Evolutionary conservation across 2,797 vertebrate species (phyloP).

Genomic region (Pteronotus mesoamericanus): DNA sequence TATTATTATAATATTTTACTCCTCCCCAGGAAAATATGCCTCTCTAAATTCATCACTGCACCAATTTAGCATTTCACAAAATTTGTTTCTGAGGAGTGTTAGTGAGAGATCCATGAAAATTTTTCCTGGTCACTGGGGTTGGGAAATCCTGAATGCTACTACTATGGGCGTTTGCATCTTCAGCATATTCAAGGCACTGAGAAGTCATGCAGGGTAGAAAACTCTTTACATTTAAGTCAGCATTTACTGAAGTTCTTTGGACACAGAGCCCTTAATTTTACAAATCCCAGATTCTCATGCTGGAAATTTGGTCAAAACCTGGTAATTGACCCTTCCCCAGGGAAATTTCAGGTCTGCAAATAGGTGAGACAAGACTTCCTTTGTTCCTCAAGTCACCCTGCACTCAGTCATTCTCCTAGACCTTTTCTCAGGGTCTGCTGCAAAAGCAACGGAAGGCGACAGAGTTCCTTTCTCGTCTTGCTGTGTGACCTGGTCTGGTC

Average conservation of each 20-base stretch:
- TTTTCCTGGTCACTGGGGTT: not conserved
- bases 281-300: not conserved
- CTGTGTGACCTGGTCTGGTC: not conserved
- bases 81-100: not conserved
- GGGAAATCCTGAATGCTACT: not conserved
- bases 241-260: not conserved
- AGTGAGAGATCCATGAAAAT: not conserved
- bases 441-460: not conserved
- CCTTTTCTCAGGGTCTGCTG: not conserved
- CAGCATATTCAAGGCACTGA: not conserved
- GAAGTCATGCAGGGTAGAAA: not conserved
- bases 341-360: not conserved
- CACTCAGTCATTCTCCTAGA: not conserved
- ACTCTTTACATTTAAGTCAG: not conserved
- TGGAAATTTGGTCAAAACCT: not conserved
- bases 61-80: not conserved
- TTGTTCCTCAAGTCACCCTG: not conserved
- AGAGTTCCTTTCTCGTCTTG: not conserved
- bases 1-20: constrained; percentile 28
- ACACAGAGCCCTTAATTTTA: not conserved
- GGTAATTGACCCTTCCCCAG: not conserved
- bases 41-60: not conserved
- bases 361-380: not conserved
- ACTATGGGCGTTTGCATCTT: not conserved
- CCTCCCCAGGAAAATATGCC: not conserved